Conservation (phyloP, 2,797 vertebrate species). For the Intellagama lesueurii region DNA sequence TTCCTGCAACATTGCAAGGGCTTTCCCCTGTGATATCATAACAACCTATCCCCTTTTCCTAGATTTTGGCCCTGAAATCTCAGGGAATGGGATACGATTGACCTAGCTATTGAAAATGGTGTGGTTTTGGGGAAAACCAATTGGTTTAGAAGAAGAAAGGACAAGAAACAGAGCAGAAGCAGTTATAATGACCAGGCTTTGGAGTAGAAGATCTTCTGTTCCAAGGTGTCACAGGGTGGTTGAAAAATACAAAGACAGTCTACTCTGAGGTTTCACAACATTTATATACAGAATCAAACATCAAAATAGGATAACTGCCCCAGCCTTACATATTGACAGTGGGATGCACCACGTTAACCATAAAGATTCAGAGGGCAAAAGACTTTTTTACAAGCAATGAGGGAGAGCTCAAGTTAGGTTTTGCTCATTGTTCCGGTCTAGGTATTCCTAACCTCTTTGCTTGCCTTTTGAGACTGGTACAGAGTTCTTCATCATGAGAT, state of each 20-base stretch:
- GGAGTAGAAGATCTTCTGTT: background rate
- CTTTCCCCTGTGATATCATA: too few relatives aligned
- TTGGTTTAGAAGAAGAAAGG: background rate
- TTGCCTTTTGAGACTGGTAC: background rate
- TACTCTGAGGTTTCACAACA: background rate
- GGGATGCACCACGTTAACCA: background rate
- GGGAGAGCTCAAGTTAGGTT: background rate
- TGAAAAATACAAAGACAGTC: background rate
- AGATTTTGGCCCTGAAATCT: too few relatives aligned
- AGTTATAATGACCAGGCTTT: background rate
- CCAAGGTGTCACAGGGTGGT: background rate
- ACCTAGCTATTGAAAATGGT: background rate
- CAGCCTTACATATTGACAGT: background rate
- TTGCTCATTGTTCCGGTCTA: background rate
- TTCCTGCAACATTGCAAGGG: too few relatives aligned
- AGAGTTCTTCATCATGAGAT: background rate
- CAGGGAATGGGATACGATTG: too few relatives aligned
- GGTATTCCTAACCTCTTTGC: background rate
- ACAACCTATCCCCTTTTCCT: too few relatives aligned
- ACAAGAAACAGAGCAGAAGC: background rate
- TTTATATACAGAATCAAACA: background rate
- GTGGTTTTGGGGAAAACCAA: background rate
- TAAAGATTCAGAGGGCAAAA: background rate
- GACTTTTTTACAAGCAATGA: background rate
- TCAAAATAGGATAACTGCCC: background rate